phyloP scores from a whole-genome alignment of 2,888 invertebrate species.

The Carpatolechia fugitivella region DNA sequence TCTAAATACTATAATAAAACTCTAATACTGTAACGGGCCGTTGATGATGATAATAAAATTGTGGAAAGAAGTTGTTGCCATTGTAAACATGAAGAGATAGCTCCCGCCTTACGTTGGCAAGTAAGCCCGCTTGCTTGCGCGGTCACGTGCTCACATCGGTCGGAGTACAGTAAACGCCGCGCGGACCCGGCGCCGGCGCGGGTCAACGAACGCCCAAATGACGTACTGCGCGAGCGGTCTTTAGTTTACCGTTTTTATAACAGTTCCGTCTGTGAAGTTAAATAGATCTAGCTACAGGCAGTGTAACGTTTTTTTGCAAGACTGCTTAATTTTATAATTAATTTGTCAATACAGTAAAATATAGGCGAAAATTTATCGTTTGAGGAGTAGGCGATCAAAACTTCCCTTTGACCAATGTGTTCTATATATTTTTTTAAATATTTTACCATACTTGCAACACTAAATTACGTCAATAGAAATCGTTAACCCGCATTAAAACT shows the following conservation, averaged over 20 bases:
- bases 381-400: too few species aligned
- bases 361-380: too few species aligned
- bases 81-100: neutral
- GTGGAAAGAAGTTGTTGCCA: neutral
- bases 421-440: too few species aligned
- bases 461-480: too few species aligned
- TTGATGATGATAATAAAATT: too few species aligned
- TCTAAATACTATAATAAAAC: too few species aligned
- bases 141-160: too few species aligned
- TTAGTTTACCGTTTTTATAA: constrained; percentile 2
- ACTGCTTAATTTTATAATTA: neutral
- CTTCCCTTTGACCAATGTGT: too few species aligned
- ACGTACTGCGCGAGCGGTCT: constrained; percentile 4
- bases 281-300: neutral
- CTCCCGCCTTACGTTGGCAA: neutral
- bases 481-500: too few species aligned
- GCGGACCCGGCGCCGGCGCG: neutral
- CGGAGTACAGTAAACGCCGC: neutral
- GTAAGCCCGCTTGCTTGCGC: neutral
- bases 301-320: neutral
- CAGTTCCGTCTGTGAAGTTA: neutral
- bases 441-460: too few species aligned
- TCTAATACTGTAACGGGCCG: too few species aligned
- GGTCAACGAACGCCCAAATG: neutral
- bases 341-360: too few species aligned